These are phyloP conservation scores for Sceloporus tristichus DNA, from an alignment of 2,113 vertebrate species.

Conservation along the genomic window DNA sequence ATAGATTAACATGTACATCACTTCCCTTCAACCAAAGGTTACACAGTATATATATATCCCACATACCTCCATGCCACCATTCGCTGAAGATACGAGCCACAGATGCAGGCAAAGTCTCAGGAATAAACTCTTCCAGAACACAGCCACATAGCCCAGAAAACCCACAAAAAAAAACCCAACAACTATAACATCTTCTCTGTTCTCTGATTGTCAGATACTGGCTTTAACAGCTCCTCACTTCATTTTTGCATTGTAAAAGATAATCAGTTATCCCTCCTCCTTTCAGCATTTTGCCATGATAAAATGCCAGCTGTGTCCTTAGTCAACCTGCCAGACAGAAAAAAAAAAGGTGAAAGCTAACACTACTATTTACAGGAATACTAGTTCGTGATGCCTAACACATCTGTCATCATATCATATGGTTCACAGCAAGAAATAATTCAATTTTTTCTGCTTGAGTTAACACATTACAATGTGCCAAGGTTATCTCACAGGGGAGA, in stretches of 20 bases:
- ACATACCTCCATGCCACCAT: no score
- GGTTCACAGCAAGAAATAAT: constrained; percentile 35
- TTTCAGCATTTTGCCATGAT: neutral
- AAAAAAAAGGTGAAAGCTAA: neutral
- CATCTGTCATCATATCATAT: constrained; percentile 22
- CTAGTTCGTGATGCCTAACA: neutral
- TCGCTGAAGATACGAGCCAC: no score
- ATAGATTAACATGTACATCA: no score
- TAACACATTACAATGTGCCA: constrained; percentile 24
- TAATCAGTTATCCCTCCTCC: neutral
- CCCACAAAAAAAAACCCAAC: no score
- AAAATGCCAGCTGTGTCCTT: constrained; percentile 9
- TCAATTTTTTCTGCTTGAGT: constrained; percentile 30
- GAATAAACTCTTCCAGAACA: no score
- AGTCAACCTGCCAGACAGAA: neutral
- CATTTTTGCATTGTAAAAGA: neutral
- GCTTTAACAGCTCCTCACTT: constrained; percentile 8
- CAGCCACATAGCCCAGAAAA: no score
- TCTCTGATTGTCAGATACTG: neutral
- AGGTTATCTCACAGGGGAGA: constrained; percentile 19
- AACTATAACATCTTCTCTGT: neutral
- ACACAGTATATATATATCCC: no score
- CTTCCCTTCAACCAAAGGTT: no score
- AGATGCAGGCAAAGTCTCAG: no score
- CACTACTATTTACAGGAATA: neutral